Evolutionary conservation across 2,113 vertebrate genomes (phyloP).

Genomic region (Ptilonorhynchus violaceus): DNA sequence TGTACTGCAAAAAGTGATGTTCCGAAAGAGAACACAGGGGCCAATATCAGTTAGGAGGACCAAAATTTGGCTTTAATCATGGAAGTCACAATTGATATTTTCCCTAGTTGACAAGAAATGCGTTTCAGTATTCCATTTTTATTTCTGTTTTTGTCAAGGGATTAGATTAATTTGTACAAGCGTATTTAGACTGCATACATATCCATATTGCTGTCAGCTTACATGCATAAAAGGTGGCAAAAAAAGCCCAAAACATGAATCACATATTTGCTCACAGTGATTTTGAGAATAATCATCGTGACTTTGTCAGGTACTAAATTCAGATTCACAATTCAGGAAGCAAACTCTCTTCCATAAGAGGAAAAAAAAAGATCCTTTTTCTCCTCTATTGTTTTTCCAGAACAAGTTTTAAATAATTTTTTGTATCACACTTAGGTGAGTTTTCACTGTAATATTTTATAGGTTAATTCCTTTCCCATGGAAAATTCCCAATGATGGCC

Average conservation of each 20-base stretch:
- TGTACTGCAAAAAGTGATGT: neutral
- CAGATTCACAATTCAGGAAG: neutral
- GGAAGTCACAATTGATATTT: neutral
- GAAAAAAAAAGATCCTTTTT: fast-evolving
- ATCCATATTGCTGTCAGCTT: neutral
- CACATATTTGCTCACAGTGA: neutral
- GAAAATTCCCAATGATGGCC: neutral
- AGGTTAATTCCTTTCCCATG: neutral
- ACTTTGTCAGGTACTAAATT: neutral
- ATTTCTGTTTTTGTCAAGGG: neutral
- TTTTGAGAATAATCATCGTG: neutral
- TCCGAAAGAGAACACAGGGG: neutral
- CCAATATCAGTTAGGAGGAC: neutral
- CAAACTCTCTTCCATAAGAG: neutral
- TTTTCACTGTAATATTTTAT: neutral
- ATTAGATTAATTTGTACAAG: neutral
- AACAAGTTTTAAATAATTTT: neutral
- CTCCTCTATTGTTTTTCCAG: neutral
- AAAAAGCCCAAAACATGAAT: neutral
- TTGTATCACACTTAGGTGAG: neutral
- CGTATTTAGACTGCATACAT: neutral
- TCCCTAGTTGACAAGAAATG: neutral
- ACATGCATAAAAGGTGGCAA: neutral
- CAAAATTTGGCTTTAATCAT: neutral
- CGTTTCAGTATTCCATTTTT: neutral